Base-by-base conservation (phyloP, 2,113 vertebrate genomes). In the Stictonetta naevosa region DNA sequence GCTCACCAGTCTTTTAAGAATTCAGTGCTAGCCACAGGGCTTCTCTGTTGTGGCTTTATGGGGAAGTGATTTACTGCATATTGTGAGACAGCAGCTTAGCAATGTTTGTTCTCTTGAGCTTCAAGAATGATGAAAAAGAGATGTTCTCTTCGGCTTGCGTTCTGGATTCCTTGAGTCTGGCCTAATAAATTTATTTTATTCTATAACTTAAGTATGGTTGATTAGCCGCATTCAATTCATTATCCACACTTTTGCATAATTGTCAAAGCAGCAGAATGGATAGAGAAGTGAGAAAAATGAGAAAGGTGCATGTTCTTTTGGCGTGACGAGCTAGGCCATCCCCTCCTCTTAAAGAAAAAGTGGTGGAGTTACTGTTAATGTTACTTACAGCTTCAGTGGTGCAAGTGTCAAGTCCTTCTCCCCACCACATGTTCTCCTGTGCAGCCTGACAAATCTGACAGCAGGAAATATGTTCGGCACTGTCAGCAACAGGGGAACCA, bases 11-110 rank as follows among this genome's bases (percentile, higher is more conserved):
- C 22, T 38, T 86, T 48, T 33, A 66, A 93, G 80, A 60, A 17
- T 28, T 73, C 13, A 0, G 8, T 66, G 58, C 25, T 93, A 73
- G 69, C 77, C 44, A 67, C 50, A 29, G 75, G 84, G 78, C 81
- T 94, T 46, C 66, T 85, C 52, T 92, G 52, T 62, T 93, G 15
- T 0, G 1, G 31, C 53, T 95, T 96, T 95, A 82, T 29, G 58
- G 81, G 31, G 19, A 36, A 92, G n/a, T 91, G 81, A 91, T 94
- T 94, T 96, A 94, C 33, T 79, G 4, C 3, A 1, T 82, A 84
- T 95, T 95, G 92, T 96, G 40, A 33, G n/a, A 59, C 75, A 80
- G 53, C 40, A 34, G n/a, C 31, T 63, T 64, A 79, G 53, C 36
- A 76, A 50, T 87, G 33, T 76, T 93, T 76, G 33, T 74, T 55